Conservation (phyloP, 2,888 invertebrate genomes). For the Cotesia congregata region DNA sequence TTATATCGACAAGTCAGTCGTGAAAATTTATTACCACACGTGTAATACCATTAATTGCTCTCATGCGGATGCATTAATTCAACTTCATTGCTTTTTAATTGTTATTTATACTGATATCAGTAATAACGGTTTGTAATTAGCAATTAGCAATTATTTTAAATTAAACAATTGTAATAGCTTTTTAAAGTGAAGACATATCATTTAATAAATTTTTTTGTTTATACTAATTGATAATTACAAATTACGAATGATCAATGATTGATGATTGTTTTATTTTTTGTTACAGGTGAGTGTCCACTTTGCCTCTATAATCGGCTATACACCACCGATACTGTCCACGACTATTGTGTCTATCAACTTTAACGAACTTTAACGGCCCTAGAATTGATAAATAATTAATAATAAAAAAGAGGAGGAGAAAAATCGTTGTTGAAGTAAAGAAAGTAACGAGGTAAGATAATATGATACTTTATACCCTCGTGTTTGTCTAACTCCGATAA, state of each 20-base stretch:
- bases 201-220: too few relatives aligned
- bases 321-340: neutral
- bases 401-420: slow-evolving; percentile 9
- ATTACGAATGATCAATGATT: neutral
- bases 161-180: neutral
- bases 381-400: neutral
- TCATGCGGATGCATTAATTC: neutral
- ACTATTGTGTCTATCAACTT: neutral
- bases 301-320: neutral
- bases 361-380: neutral
- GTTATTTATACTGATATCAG: neutral
- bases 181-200: neutral
- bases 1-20: neutral
- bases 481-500: neutral
- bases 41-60: neutral
- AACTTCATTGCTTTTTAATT: neutral
- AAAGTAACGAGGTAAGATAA: slow-evolving; percentile 35
- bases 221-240: too few relatives aligned
- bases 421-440: slow-evolving; percentile 1
- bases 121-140: neutral
- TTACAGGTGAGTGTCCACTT: slow-evolving; percentile 37
- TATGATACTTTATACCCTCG: slow-evolving; percentile 15
- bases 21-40: slow-evolving; percentile 1
- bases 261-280: slow-evolving; percentile 18
- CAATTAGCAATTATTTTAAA: neutral